These are phyloP conservation scores for Neodiprion virginianus DNA, from an alignment of 1,140 invertebrate genomes.

Conservation along the genomic window DNA sequence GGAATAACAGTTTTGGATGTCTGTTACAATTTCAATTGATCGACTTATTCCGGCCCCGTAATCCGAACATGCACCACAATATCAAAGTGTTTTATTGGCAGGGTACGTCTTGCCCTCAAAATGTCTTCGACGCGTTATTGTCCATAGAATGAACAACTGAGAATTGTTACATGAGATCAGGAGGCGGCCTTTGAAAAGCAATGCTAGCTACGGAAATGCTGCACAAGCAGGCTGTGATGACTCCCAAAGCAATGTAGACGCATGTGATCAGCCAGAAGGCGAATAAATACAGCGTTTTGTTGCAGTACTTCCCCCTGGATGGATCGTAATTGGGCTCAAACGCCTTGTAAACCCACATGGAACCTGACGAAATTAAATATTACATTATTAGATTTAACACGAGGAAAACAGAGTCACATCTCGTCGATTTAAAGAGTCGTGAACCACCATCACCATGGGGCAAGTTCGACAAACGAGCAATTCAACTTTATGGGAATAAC, in stretches of 20 bases:
- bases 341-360: conserved; percentile 72
- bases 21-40: too few relatives aligned
- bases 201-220: conserved; percentile 64
- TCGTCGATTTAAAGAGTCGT: not conserved
- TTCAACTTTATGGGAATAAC: too few relatives aligned
- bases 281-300: conserved; percentile 71
- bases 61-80: too few relatives aligned
- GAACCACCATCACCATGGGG: too few relatives aligned
- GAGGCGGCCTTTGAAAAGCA: conserved; percentile 52
- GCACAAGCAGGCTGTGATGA: conserved; percentile 65
- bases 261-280: conserved; percentile 73
- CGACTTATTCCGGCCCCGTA: too few relatives aligned
- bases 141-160: too few relatives aligned
- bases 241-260: conserved; percentile 66
- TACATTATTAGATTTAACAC: not conserved
- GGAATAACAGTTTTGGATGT: too few relatives aligned
- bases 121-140: too few relatives aligned
- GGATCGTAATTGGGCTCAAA: conserved; percentile 69
- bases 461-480: not conserved
- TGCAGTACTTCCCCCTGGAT: conserved; percentile 64
- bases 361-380: conserved; percentile 56
- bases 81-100: too few relatives aligned
- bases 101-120: too few relatives aligned
- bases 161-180: conserved; percentile 39
- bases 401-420: conserved; percentile 7